Percentiles rank a stretch among this genome's conserved stretches.
These are phyloP conservation scores for Corvus moneduloides DNA, from an alignment of 2,113 vertebrate genomes.

Conservation along the genomic window DNA sequence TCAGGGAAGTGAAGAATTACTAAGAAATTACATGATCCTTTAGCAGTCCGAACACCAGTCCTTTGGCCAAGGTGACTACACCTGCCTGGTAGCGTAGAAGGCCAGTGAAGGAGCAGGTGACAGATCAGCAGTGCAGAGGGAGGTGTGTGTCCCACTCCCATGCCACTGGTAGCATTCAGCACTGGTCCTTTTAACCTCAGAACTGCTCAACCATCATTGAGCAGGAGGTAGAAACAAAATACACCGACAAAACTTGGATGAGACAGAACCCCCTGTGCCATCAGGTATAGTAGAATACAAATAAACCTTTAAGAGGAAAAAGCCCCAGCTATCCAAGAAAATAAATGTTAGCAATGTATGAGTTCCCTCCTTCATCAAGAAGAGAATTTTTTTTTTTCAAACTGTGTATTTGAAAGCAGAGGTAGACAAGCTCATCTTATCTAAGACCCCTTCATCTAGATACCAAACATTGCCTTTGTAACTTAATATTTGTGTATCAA, in stretches of 20 bases:
- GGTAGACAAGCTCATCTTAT: not conserved
- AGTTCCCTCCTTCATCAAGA: not conserved
- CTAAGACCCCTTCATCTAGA: not conserved
- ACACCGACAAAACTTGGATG: not conserved
- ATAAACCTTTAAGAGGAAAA: not conserved
- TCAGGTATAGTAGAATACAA: not conserved
- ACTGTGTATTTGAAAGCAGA: not conserved
- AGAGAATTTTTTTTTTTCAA: not conserved
- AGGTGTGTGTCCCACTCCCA: not conserved
- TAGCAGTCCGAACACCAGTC: not conserved
- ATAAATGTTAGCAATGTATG: not conserved
- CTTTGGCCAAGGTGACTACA: not conserved
- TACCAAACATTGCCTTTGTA: not conserved
- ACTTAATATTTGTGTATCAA: not conserved
- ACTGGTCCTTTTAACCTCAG: not conserved
- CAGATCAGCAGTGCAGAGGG: fast-evolving
- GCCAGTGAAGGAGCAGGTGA: not conserved
- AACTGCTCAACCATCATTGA: not conserved
- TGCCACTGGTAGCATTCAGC: fast-evolving
- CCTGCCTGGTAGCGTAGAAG: not conserved
- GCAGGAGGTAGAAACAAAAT: not conserved
- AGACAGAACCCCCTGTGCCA: not conserved
- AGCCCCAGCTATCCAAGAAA: not conserved
- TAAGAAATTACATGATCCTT: not conserved
- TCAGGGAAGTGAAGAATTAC: not conserved